phyloP scores from a whole-genome alignment of 2,113 vertebrate genomes.

The Paratilapia polleni region DNA sequence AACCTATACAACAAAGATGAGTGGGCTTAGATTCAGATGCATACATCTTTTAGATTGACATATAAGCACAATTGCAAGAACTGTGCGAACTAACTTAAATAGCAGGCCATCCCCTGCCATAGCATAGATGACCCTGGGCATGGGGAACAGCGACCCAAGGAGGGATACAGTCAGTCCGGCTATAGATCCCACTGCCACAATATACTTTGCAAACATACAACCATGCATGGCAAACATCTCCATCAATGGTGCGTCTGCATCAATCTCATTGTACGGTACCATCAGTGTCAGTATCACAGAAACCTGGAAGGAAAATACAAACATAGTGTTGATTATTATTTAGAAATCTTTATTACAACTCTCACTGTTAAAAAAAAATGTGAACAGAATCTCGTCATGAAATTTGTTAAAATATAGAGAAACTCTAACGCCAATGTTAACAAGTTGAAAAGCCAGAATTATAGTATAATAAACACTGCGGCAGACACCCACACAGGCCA shows the following conservation, averaged over 20 bases:
- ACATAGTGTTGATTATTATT: neutral
- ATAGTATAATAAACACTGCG: neutral
- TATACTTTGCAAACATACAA: constrained; percentile 92
- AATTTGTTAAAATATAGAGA: neutral
- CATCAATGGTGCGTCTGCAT: constrained; percentile 95
- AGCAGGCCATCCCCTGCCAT: constrained; percentile 98
- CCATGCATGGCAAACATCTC: constrained; percentile 94
- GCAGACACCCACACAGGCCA: neutral
- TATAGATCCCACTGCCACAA: constrained; percentile 94
- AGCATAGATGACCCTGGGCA: constrained; percentile 97
- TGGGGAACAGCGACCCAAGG: constrained; percentile 96
- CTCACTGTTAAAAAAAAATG: neutral
- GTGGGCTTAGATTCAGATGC: neutral
- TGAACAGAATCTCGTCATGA: neutral
- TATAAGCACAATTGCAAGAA: neutral
- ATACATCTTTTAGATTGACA: neutral
- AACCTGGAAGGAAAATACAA: constrained; percentile 82
- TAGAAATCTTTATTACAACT: neutral
- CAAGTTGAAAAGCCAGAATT: neutral
- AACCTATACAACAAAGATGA: constrained; percentile 80
- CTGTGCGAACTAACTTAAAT: constrained; percentile 86
- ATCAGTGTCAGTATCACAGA: constrained; percentile 96
- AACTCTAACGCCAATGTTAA: neutral
- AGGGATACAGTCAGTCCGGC: constrained; percentile 94
- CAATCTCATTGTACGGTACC: constrained; percentile 93